Conservation (phyloP, 1,140 invertebrate genomes). For the Pissodes strobi region DNA sequence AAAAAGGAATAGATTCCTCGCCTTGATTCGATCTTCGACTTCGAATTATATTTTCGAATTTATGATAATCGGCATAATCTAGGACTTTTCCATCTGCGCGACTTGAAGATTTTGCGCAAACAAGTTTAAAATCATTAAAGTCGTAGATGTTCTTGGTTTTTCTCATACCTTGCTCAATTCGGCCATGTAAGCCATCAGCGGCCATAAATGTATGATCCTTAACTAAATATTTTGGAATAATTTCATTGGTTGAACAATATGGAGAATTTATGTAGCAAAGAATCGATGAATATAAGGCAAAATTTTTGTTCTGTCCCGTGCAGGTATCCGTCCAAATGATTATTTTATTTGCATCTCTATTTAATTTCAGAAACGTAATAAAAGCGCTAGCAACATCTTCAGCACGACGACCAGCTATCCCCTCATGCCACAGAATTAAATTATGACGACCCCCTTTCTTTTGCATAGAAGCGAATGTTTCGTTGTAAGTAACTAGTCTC, state of each 20-base stretch:
- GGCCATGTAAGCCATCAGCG: slow-evolving; percentile 3
- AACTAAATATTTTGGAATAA: slow-evolving; percentile 5
- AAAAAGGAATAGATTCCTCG: too few species aligned
- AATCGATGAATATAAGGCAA: neutral
- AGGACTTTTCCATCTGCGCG: too few species aligned
- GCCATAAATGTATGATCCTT: slow-evolving; percentile 3
- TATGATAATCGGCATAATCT: too few species aligned
- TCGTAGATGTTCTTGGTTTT: slow-evolving; percentile 1
- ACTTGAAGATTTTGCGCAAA: neutral
- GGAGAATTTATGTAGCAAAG: neutral
- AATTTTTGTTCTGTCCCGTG: neutral
- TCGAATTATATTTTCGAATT: neutral
- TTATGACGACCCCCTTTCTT: neutral
- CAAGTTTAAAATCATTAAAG: neutral
- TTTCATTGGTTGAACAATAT: neutral
- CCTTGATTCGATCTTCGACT: neutral
- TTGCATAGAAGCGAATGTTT: neutral
- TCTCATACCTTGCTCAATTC: slow-evolving; percentile 2
- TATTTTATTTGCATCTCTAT: too few species aligned
- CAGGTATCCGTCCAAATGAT: neutral
- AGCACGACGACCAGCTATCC: neutral
- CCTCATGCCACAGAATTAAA: neutral
- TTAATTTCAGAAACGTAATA: too few species aligned
- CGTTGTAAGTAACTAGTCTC: neutral
- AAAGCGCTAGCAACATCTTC: neutral